Percentiles rank a stretch among this genome's conserved stretches.
These are phyloP conservation scores for Xanthorhoe designata DNA, from an alignment of 2,888 invertebrate genomes.

Conservation along the genomic window DNA sequence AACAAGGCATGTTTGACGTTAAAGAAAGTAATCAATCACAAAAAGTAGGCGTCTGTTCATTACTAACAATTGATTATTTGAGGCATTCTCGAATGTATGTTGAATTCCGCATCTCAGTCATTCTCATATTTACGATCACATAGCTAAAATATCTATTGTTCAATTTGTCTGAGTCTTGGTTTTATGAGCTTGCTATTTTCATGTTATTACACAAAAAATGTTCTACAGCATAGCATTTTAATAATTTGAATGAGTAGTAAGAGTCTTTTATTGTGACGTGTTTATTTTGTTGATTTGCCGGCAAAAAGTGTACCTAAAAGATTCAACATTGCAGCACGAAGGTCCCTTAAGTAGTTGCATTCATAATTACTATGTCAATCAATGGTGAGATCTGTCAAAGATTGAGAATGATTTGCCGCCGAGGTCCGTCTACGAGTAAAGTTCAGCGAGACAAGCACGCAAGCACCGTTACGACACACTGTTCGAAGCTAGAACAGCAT, in stretches of 20 bases:
- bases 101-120: constrained; percentile 35
- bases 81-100: constrained; percentile 35
- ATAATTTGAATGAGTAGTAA: constrained; percentile 27
- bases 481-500: constrained; percentile 77
- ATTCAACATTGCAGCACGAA: constrained; percentile 50
- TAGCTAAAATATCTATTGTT: constrained; percentile 43
- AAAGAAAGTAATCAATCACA: constrained; percentile 43
- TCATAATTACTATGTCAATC: constrained; percentile 75
- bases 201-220: constrained; percentile 34
- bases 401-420: constrained; percentile 56
- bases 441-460: constrained; percentile 52
- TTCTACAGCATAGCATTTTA: constrained; percentile 19
- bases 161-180: constrained; percentile 40
- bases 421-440: constrained; percentile 62
- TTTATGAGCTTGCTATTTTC: constrained; percentile 49
- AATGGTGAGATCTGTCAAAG: constrained; percentile 55
- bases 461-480: constrained; percentile 75
- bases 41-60: constrained; percentile 33
- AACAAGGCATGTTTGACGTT: constrained; percentile 50
- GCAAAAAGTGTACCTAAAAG: constrained; percentile 42
- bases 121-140: constrained; percentile 45
- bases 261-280: constrained; percentile 29
- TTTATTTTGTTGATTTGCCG: constrained; percentile 35
- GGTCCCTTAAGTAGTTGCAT: constrained; percentile 59
- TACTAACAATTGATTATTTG: constrained; percentile 38